These are phyloP conservation scores for Zophobas morio DNA, from an alignment of 1,140 invertebrate genomes.

Conservation along the genomic window DNA sequence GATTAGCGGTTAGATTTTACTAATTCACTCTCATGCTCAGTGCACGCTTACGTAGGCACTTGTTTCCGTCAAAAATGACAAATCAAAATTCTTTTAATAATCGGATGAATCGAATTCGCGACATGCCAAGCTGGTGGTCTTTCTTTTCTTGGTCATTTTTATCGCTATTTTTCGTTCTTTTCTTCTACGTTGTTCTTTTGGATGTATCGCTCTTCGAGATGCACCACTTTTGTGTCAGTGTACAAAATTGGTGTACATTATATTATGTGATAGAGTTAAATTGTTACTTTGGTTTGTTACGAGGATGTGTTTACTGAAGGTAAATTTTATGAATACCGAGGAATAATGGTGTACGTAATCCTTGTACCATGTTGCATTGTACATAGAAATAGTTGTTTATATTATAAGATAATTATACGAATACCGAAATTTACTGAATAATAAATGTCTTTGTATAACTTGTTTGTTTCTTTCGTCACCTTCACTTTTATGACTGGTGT, in stretches of 20 bases:
- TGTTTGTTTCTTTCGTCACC: neutral
- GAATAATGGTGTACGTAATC: constrained; percentile 61
- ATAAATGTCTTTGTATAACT: constrained; percentile 66
- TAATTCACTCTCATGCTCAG: constrained; percentile 57
- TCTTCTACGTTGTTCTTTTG: constrained; percentile 29
- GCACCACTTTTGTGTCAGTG: constrained; percentile 40
- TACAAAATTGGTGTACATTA: constrained; percentile 55
- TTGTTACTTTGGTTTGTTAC: constrained; percentile 62
- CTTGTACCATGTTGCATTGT: constrained; percentile 64
- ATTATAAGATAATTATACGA: constrained; percentile 65
- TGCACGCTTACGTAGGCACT: constrained; percentile 57
- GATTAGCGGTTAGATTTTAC: constrained; percentile 46
- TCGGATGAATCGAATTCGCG: constrained; percentile 12
- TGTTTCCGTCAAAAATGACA: constrained; percentile 49
- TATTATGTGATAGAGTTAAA: constrained; percentile 62
- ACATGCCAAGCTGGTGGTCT: constrained; percentile 8
- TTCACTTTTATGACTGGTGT: neutral
- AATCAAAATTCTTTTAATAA: constrained; percentile 50
- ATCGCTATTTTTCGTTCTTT: constrained; percentile 5
- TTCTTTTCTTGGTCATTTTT: constrained; percentile 23
- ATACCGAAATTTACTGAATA: constrained; percentile 63
- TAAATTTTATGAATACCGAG: constrained; percentile 58
- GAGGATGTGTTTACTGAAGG: constrained; percentile 58
- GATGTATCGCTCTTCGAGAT: constrained; percentile 27
- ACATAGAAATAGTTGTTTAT: constrained; percentile 67